Evolutionary conservation across 2,888 invertebrate species (phyloP).

Genomic region (Stramonita haemastoma): DNA sequence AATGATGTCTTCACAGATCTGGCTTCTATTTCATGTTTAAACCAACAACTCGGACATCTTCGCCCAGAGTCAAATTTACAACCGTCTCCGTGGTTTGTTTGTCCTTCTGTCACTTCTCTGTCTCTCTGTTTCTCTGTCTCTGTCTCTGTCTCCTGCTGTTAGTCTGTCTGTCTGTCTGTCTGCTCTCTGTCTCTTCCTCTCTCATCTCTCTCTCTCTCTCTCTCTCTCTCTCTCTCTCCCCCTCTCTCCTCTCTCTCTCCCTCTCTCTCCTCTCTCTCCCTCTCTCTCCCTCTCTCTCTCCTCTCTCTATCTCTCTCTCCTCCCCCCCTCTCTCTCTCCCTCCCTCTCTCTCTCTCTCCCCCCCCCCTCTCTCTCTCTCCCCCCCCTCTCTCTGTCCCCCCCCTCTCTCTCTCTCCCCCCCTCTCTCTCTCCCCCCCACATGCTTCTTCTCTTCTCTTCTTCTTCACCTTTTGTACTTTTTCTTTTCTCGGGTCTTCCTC

Average conservation of each 20-base stretch:
- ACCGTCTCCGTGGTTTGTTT: not conserved
- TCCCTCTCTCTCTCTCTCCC: not conserved
- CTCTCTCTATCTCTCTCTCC: too few species aligned
- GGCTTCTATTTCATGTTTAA: too few species aligned
- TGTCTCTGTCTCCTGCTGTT: not conserved
- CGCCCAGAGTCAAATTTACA: too few species aligned
- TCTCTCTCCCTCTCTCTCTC: not conserved
- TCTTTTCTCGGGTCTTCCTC: not conserved
- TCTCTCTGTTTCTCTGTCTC: not conserved
- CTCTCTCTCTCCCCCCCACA: not conserved
- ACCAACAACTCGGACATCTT: too few species aligned
- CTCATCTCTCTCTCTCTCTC: constrained; percentile 26
- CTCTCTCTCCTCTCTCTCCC: too few species aligned
- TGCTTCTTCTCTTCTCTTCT: not conserved
- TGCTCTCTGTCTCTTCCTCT: not conserved
- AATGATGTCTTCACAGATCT: too few species aligned
- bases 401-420: not conserved
- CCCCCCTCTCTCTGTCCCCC: too few species aligned
- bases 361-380: not conserved
- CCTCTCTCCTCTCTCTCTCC: not conserved
- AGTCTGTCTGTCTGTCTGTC: not conserved
- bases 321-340: not conserved
- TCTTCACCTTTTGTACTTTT: not conserved
- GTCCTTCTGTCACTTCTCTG: not conserved
- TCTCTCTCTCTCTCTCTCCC: not conserved